Evolutionary conservation across 2,113 vertebrate genomes (phyloP), one percentile per base, ranked within the genome.

Genomic region (Sinocyclocheilus rhinocerous): DNA sequence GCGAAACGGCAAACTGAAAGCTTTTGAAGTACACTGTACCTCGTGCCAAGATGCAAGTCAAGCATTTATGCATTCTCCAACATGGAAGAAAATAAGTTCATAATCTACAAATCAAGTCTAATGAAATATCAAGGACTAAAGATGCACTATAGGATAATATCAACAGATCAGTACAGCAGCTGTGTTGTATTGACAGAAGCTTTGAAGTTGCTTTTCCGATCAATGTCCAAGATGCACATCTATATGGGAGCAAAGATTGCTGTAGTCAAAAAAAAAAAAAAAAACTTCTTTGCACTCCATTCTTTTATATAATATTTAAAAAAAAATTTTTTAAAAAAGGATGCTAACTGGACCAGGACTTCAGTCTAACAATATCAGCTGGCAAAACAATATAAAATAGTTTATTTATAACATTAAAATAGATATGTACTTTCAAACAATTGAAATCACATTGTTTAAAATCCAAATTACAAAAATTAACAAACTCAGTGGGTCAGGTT

Each of bases 141-240:
- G 84, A 78, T n/a, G 39, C 69, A 72, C 63, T 52, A 76, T 50
- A 81, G 42, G 72, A 72, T 42, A 29, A 36, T 42, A 69, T 69
- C 72, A 72, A 52, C 84, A 86, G 61, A 86, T 88, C 82, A 82
- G 48, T 81, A n/a, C n/a, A 84, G 63, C 81, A 84, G 57, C 55
- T 84, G 61, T 52, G 67, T 69, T 81, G 48, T 81, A 89, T 81
- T 84, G 89, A 86, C 83, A 55, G 78, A 84, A 18, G 55, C 55
- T 85, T 59, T 76, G 29, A 70, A 81, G 76, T 42, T 55, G 72
- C 81, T 84, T 57, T 61, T 39, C 16, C 29, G 4, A 85, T 87
- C 84, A 81, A 86, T 80, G 29, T 81, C 10, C 36, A 33, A 87
- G 24, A 15, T 18, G 22, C 13, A 10, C 59, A 63, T 52, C 45